phyloP scores from a whole-genome alignment of 2,888 invertebrate genomes.

The Cryptus viduatorius region DNA sequence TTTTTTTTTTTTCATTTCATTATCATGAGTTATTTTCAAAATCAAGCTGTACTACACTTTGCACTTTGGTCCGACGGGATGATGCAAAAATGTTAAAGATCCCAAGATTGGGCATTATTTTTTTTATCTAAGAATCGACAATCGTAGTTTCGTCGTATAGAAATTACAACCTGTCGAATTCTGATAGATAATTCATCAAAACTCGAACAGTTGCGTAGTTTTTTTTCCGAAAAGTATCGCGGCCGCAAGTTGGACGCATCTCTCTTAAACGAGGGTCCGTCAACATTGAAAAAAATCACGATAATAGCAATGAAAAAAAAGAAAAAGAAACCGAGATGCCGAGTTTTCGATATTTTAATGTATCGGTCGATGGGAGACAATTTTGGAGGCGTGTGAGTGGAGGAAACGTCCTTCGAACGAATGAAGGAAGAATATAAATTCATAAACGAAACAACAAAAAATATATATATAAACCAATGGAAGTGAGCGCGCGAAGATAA shows the following conservation, averaged over 20 bases:
- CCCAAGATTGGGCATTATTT: not conserved
- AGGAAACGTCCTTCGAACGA: conserved; percentile 10
- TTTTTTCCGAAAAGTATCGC: not conserved
- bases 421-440: conserved; percentile 8
- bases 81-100: not conserved
- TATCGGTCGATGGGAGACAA: conserved; percentile 22
- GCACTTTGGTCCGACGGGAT: not conserved
- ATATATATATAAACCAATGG: conserved; percentile 31
- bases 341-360: conserved; percentile 28
- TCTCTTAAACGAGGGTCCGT: conserved; percentile 20
- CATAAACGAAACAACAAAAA: conserved; percentile 16
- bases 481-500: conserved; percentile 22
- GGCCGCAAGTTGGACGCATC: conserved; percentile 2
- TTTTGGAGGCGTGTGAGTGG: not conserved
- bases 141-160: conserved; percentile 1
- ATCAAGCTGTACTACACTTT: not conserved
- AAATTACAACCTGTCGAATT: conserved; percentile 12
- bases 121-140: not conserved
- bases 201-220: not conserved
- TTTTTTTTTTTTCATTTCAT: not conserved
- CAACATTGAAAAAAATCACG: not conserved
- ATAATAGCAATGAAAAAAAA: not conserved
- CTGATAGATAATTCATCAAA: conserved; percentile 5
- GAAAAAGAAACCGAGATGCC: conserved; percentile 3
- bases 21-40: not conserved